Base-by-base conservation (phyloP, 53 echinoderm and acorn worm species). In the Actinopyga echinites region DNA sequence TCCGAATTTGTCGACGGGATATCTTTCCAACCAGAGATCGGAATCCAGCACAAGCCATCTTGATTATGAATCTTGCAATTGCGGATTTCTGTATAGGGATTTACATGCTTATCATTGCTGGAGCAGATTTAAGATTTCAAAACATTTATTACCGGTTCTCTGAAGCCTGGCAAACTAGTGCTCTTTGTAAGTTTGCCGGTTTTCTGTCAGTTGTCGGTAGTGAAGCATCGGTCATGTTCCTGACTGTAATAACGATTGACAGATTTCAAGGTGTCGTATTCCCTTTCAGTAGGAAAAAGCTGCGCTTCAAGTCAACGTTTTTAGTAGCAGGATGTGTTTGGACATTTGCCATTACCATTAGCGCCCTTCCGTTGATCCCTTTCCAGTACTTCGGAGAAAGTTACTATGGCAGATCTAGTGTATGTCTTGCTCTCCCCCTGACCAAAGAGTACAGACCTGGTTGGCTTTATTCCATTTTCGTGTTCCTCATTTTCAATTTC, bases 81-180 rank as follows among this genome's bases (percentile, higher is more conserved):
- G 92, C 95, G 1, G 95, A 95, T 75, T 83, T 95, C 30, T 64
- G 92, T 21, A 92, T 95, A 90, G 95, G 95, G 13, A 71, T 95
- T n/a, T 95, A 95, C 53, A 86, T 95, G 31, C 88, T 92, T 17
- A 84, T 90, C 4, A 89, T 95, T 63, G 95, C 87, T 13, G 69
- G 85, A 38, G 89, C 89, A 84, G 95, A 92, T 61, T 86, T 90
- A 17, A 29, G 21, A 10, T 79, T 56, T 22, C 57, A 45, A 4
- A 58, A 22, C 32, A 54, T 29, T 3, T 79, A 79, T 32, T 13
- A 30, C 10, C 6, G 9, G 30, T 79, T 40, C 21, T 54, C 63
- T 5, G 82, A 82, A 37, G 2, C 3, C 11, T 82, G 82, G 82
- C 63, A 49, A 54, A 64, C 26, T 54, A 57, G 79, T 34, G 13